phyloP scores from a whole-genome alignment of 2,113 vertebrate genomes.

The Aldabrachelys gigantea region DNA sequence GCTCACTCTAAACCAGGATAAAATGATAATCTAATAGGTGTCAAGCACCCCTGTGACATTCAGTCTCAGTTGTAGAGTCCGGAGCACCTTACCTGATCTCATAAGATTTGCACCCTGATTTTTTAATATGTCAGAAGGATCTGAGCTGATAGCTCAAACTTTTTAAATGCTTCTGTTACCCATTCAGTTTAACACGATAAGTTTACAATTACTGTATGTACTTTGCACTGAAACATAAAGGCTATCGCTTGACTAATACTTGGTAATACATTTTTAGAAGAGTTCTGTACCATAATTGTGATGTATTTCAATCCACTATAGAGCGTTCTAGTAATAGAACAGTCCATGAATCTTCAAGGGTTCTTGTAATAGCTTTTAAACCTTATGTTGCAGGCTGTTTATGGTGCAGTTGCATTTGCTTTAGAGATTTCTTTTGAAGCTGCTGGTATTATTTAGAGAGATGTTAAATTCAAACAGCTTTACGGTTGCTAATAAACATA shows the following conservation, averaged over 20 bases:
- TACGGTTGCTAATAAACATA: slow-evolving; percentile 76
- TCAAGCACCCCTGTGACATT: background rate
- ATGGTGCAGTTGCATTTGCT: slow-evolving; percentile 7
- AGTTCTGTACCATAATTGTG: background rate
- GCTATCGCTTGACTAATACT: background rate
- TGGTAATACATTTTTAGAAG: background rate
- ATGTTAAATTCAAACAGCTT: slow-evolving; percentile 60
- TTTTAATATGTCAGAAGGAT: background rate
- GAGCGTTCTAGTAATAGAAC: slow-evolving; percentile 38
- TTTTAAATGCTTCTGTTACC: accelerated
- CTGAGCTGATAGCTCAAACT: accelerated
- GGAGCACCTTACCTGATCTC: background rate
- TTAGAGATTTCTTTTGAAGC: slow-evolving; percentile 50
- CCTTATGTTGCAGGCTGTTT: slow-evolving; percentile 31
- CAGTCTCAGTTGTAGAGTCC: background rate
- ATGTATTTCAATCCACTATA: background rate
- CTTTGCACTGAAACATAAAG: background rate
- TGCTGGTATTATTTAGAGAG: slow-evolving; percentile 43
- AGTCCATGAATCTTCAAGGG: slow-evolving; percentile 52
- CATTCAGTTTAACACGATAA: accelerated
- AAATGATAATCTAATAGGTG: background rate
- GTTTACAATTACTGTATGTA: background rate
- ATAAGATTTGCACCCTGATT: accelerated
- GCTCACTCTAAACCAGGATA: background rate
- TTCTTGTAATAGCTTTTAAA: slow-evolving; percentile 64